Conservation (phyloP, 2,888 invertebrate genomes). For the Phyllotreta striolata region DNA sequence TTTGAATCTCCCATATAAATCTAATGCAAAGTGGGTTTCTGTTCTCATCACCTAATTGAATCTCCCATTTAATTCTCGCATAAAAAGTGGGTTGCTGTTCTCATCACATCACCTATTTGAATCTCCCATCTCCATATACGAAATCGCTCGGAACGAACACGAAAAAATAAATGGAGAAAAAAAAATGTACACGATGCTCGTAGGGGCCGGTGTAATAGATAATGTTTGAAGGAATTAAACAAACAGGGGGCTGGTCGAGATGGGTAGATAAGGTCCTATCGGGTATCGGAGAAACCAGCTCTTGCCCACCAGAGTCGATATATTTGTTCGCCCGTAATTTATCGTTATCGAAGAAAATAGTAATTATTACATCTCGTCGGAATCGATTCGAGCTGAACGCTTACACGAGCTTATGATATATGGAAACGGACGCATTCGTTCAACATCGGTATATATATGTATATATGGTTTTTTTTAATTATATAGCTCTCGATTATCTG, state of each 20-base stretch:
- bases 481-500: no score
- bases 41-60: no score
- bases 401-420: constrained; percentile 1
- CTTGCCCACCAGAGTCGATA: constrained; percentile 58
- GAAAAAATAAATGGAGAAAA: no score
- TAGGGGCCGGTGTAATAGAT: constrained; percentile 48
- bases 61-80: no score
- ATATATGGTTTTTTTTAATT: no score
- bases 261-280: constrained; percentile 52
- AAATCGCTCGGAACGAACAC: no score
- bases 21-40: no score
- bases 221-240: constrained; percentile 53
- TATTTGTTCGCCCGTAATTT: constrained; percentile 54
- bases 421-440: constrained; percentile 37
- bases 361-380: constrained; percentile 56
- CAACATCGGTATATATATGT: no score
- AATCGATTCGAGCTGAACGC: constrained; percentile 31
- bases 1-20: no score
- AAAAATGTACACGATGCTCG: constrained; percentile 7
- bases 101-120: no score
- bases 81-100: no score
- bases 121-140: no score
- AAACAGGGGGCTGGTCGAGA: constrained; percentile 57
- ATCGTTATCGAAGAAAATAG: constrained; percentile 56
- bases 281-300: constrained; percentile 56